phyloP scores from a whole-genome alignment of 92 coral and sea anemone genomes.

The Actinostola sp. region DNA sequence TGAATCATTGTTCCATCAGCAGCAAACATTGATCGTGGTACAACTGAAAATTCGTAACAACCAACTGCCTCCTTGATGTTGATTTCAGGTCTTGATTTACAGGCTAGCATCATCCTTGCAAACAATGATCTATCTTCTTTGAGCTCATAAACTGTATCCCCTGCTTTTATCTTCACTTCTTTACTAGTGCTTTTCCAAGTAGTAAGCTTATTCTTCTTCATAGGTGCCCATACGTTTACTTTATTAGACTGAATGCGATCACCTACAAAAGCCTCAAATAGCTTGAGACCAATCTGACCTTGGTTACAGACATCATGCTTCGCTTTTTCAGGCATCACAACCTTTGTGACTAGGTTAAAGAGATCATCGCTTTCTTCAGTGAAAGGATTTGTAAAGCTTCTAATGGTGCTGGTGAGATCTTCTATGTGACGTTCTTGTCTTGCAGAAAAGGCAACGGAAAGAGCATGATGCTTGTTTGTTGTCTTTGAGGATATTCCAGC shows the following conservation, averaged over 20 bases:
- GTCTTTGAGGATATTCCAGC: conserved; percentile 13
- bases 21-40: conserved; percentile 1
- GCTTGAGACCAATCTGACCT: conserved; percentile 6
- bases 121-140: conserved; percentile 38
- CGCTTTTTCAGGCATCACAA: conserved; percentile 26
- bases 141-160: conserved; percentile 13
- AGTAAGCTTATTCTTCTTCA: conserved; percentile 29
- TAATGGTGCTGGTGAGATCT: background rate
- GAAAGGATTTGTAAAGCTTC: conserved; percentile 27
- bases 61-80: conserved; percentile 42
- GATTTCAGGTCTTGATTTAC: conserved; percentile 27
- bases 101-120: conserved; percentile 24
- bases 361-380: conserved; percentile 23
- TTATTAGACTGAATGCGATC: conserved; percentile 13
- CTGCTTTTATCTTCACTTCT: conserved; percentile 10
- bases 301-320: conserved; percentile 37
- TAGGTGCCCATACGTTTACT: conserved; percentile 19
- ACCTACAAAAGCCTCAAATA: conserved; percentile 12
- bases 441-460: conserved; percentile 3
- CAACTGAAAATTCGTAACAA: background rate
- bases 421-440: conserved; percentile 7
- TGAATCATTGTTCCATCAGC: conserved; percentile 8
- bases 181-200: conserved; percentile 30
- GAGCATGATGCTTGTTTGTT: conserved; percentile 5
- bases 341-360: conserved; percentile 33